A percentile compares a stretch with the other conserved stretches of the same genome.
phyloP scores from a whole-genome alignment of 2,797 vertebrate species.

The Pangasius sanitwongsei region DNA sequence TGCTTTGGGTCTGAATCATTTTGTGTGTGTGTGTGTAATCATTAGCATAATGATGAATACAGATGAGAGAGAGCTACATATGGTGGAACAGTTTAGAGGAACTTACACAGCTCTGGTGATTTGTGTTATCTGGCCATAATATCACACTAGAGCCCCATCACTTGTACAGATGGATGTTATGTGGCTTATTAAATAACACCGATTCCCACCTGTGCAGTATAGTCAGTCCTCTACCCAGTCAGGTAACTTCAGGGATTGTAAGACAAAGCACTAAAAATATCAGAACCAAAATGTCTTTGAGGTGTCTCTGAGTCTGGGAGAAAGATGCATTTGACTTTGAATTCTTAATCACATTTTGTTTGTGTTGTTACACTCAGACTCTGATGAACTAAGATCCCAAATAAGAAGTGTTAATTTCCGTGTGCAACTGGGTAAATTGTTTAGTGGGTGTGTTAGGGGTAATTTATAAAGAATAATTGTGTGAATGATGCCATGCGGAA shows the following conservation, averaged over 20 bases:
- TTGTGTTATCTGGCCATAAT: slow-evolving; percentile 28
- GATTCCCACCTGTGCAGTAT: slow-evolving; percentile 43
- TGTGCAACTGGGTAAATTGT: background rate
- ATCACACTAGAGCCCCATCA: slow-evolving; percentile 44
- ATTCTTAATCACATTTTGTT: too few relatives aligned
- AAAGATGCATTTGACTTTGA: background rate
- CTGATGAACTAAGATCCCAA: background rate
- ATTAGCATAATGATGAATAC: slow-evolving; percentile 47
- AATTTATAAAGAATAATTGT: background rate
- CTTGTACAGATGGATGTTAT: slow-evolving; percentile 40
- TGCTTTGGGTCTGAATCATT: slow-evolving; percentile 18
- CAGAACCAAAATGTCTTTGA: slow-evolving; percentile 22
- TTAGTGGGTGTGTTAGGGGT: too few relatives aligned
- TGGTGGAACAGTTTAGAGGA: slow-evolving; percentile 38
- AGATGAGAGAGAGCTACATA: slow-evolving; percentile 48
- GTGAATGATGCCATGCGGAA: background rate
- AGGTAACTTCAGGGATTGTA: slow-evolving; percentile 6
- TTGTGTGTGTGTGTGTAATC: background rate
- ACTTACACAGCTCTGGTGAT: slow-evolving; percentile 31
- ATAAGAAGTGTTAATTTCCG: background rate
- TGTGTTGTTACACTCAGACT: background rate
- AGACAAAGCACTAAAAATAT: slow-evolving; percentile 8
- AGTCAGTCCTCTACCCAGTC: slow-evolving; percentile 32
- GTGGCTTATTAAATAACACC: slow-evolving; percentile 44
- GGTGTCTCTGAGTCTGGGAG: slow-evolving; percentile 24